phyloP scores from a whole-genome alignment of 2,888 invertebrate species.

The Pristionchus arcanus region DNA sequence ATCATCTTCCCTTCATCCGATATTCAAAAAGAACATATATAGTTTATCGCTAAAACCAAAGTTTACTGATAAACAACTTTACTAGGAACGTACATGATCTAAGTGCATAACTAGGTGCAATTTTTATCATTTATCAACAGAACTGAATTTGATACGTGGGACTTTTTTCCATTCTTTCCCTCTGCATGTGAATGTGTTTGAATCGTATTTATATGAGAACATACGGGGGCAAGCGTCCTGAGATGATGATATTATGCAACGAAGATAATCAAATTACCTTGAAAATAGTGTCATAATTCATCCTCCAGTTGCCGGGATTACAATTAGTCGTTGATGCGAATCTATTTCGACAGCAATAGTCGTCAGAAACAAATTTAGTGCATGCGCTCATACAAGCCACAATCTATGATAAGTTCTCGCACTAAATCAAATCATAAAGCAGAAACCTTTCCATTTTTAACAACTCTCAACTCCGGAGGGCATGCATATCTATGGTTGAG shows the following conservation, averaged over 20 bases:
- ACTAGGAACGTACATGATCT: too few relatives aligned
- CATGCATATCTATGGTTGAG: background rate
- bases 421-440: conserved; percentile 50
- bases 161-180: background rate
- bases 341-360: conserved; percentile 81
- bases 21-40: too few relatives aligned
- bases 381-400: conserved; percentile 82
- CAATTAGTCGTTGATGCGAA: conserved; percentile 81
- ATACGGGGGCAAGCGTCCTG: background rate
- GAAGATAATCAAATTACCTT: conserved; percentile 71
- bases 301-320: conserved; percentile 68
- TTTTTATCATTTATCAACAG: too few relatives aligned
- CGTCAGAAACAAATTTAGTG: conserved; percentile 80
- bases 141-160: too few relatives aligned
- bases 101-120: too few relatives aligned
- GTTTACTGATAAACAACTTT: too few relatives aligned
- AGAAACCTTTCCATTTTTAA: background rate
- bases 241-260: background rate
- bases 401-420: conserved; percentile 61
- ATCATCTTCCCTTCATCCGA: too few relatives aligned
- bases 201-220: background rate
- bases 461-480: background rate
- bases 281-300: conserved; percentile 80
- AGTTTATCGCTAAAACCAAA: too few relatives aligned
- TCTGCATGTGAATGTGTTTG: background rate